Evolutionary conservation across 2,797 vertebrate genomes (phyloP), one percentile per base, ranked within the genome.

Genomic region (Martes flavigula): DNA sequence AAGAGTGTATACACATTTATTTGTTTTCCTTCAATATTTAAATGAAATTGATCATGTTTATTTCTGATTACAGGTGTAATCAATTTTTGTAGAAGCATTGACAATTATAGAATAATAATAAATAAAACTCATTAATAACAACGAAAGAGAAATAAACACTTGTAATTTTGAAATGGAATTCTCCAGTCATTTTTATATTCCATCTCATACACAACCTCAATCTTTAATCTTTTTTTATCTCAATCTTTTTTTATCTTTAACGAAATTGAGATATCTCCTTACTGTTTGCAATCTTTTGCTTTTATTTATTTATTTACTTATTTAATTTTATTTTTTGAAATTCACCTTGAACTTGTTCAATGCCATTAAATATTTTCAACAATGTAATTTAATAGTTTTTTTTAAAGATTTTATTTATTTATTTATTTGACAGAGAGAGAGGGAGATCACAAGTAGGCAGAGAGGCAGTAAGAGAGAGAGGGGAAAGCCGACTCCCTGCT

Each of bases 301-400:
- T 54, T 18, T 54, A 18, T 54, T 54, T 54, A 54, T 54, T 17
- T 54, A 54, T 54, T 54, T 51, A 51, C 17, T 51, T 17, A 17
- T 14, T 48, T 48, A 15, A 48, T 38, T 43, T 93, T 79, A 83
- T 82, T 56, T 81, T 88, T 90, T 94, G 17, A 17, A 94, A 73
- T 90, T 97, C 72, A 96, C 25, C 27, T 86, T 95, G 48, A 89
- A 90, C 20, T 73, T 85, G 30, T 68, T 93, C 88, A 77, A 56
- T 87, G 13, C 18, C 18, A 72, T 93, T 94, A 94, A 92, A 40
- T 90, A 86, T 84, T 90, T 95, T 87, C 30, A 90, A 25, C 35
- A 87, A 87, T 90, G 79, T 54, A 94, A 89, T 79, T 95, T 73
- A 87, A 92, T 40, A 40, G 40, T 40, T 40, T 40, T 40, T 40